Base-by-base conservation (phyloP, 23 tunicate species). In the Halocynthia roretzi region DNA sequence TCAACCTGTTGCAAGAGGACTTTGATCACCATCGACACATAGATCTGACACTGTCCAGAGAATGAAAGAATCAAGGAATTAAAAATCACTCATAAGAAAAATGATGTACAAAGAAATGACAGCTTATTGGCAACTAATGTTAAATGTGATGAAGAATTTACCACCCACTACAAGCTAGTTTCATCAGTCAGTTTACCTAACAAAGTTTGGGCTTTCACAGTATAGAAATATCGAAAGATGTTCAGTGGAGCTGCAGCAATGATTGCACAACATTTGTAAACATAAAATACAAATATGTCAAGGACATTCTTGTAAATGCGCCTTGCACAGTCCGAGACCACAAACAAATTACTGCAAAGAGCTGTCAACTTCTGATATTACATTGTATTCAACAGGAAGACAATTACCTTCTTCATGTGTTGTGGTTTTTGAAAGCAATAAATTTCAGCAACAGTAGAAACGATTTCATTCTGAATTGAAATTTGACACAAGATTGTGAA, bases 351-450 rank as follows among this genome's bases (percentile, higher is more conserved):
- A 31, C 31, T 6, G 22, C 31, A 5, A 63, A 8, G 8, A 63
- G 8, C 22, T 8, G 12, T 8, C 31, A 10, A 8, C 6, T 63
- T 21, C 31, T 10, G 12, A 8, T 10, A 10, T 8, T 0, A 21
- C 0, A 8, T 63, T 69, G 22, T 69, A 49, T 8, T 49, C 50
- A 21, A 49, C 61, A 76, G 61, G 61, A 11, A 17, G 19, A 58
- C 9, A 78, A 48, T 69, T 12, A 10, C 23, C 51, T 76, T 54
- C 74, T 62, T 56, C 61, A 85, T 50, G 60, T 68, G 64, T 14
- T n/a, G 23, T 44, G 93, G 93, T 70, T 87, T 77, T 53, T 87
- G 86, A 14, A 81, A 70, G 56, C 93, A 87, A 77, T 87, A 87
- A 60, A 81, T 71, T n/a, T 71, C 69, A 8, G 83, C 68, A 48